A percentile compares a stretch with the other conserved stretches of the same genome.
Evolutionary conservation across 2,113 vertebrate species (phyloP).

Genomic region (Nasalis larvatus): DNA sequence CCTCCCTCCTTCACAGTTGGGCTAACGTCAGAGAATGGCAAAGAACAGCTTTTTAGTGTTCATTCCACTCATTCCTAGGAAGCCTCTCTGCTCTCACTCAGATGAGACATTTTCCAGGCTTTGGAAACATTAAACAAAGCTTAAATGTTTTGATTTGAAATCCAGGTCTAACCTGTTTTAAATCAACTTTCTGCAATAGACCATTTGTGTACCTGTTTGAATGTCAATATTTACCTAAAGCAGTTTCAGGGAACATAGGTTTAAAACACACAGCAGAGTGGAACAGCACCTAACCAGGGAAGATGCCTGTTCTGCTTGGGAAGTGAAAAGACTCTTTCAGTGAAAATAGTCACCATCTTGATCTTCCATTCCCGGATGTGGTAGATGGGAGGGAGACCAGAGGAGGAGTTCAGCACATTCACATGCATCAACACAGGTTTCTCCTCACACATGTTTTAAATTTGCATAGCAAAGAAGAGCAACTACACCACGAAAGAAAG

Average conservation of each 20-base stretch:
- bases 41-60: background rate
- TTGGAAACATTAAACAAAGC: background rate
- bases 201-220: background rate
- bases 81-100: background rate
- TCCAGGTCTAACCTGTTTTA: slow-evolving; percentile 20
- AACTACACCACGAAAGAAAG: background rate
- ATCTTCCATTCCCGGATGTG: background rate
- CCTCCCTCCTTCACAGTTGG: background rate
- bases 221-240: slow-evolving; percentile 30
- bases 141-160: slow-evolving; percentile 36
- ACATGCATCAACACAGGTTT: background rate
- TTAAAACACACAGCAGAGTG: background rate
- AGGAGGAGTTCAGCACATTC: background rate
- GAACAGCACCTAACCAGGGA: background rate
- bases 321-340: background rate
- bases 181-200: background rate
- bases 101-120: background rate
- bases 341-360: background rate
- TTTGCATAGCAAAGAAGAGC: background rate
- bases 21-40: background rate
- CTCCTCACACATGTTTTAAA: background rate
- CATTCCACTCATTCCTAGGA: background rate
- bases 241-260: background rate
- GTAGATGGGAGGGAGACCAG: background rate
- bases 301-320: background rate